Conservation (phyloP, 2,113 vertebrate species). For the Nothobranchius kuhntae region DNA sequence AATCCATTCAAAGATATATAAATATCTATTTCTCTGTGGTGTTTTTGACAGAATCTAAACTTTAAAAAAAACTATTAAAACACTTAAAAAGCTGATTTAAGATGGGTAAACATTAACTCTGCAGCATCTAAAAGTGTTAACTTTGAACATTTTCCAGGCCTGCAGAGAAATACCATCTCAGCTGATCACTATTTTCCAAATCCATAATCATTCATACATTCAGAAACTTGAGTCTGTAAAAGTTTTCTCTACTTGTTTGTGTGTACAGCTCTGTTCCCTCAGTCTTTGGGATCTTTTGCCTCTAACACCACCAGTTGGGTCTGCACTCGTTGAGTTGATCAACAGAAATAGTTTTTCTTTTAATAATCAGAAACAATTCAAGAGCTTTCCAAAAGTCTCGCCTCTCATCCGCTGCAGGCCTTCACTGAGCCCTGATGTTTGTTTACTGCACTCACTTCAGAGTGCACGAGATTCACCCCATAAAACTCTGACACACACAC, state of each 20-base stretch:
- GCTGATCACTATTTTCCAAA: conserved; percentile 13
- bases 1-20: no score
- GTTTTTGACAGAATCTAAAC: no score
- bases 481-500: conserved; percentile 33
- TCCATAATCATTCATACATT: not conserved
- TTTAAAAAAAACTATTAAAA: no score
- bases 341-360: conserved; percentile 49
- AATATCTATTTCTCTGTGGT: no score
- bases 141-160: not conserved
- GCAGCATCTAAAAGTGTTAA: no score
- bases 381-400: conserved; percentile 35
- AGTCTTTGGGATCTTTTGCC: conserved; percentile 9
- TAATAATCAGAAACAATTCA: conserved; percentile 56
- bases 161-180: not conserved
- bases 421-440: conserved; percentile 53
- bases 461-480: conserved; percentile 30
- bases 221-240: conserved; percentile 3
- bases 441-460: conserved; percentile 50
- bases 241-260: conserved; percentile 20
- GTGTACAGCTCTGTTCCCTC: conserved; percentile 18
- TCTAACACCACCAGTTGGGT: conserved; percentile 27
- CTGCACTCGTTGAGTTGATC: conserved; percentile 31
- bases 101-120: no score
- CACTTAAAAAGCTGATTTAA: no score
- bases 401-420: conserved; percentile 15